These are phyloP conservation scores for Arctocebus calabarensis DNA, from an alignment of 2,797 vertebrate species.

Conservation along the genomic window DNA sequence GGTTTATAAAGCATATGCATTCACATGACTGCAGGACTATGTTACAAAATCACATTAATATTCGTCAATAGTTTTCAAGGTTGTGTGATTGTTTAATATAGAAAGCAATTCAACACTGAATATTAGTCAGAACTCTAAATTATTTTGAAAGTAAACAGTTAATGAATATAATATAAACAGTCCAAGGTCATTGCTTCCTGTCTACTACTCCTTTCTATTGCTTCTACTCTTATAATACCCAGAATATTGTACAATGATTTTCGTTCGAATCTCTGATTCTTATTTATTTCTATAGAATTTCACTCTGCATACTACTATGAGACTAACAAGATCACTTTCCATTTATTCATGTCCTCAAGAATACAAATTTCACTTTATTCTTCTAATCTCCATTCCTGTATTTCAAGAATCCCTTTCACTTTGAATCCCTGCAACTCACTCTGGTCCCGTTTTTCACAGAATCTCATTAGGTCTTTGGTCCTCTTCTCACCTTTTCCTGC, in stretches of 20 bases:
- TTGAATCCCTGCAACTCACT: not conserved
- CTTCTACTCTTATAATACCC: not conserved
- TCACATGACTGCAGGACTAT: not conserved
- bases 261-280: not conserved
- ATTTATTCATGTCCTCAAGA: not conserved
- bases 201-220: not conserved
- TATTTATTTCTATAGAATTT: not conserved
- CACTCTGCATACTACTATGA: not conserved
- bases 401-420: accelerated
- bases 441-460: accelerated
- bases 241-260: not conserved
- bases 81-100: not conserved
- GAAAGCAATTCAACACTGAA: not conserved
- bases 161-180: not conserved
- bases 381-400: not conserved
- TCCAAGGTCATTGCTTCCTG: not conserved
- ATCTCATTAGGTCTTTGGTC: not conserved
- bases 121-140: not conserved
- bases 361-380: not conserved
- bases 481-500: not conserved
- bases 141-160: conserved; percentile 27
- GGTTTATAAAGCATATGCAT: not conserved
- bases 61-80: not conserved
- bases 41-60: not conserved
- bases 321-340: not conserved